Evolutionary conservation across 2,797 vertebrate species (phyloP), one percentile per base, ranked within the genome.

Genomic region (Sebastes matsubarae): DNA sequence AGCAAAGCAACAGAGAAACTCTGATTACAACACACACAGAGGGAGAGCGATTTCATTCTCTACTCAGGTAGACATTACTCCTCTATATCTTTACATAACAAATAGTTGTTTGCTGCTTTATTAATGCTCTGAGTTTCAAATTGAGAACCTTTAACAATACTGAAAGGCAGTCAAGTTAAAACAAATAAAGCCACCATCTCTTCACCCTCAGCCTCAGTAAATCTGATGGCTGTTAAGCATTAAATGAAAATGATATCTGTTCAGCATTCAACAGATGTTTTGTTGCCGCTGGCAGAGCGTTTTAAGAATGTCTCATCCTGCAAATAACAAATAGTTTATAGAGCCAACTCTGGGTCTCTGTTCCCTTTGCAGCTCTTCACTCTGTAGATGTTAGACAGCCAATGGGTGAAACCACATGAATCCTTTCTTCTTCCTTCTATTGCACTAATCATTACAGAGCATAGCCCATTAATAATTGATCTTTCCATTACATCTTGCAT

Each of bases 391-490:
- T 38, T 18, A 27, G 4, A 66, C 22, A 59, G 68, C 42, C 50
- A 18, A 50, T 18, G 38, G 32, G 30, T 11, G 36, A 72, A 36
- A 60, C 52, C 64, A 8, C n/a, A n/a, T 22, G n/a, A 14, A 64
- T 72, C 10, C 20, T 63, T 59, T 61, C 20, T 29, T 69, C 20
- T 74, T 29, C 36, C 10, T 30, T 52, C 12, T 27, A 7, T 52
- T 27, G 54, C 65, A 60, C 12, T 38, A 36, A 25, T 71, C 65
- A 38, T 30, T 25, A 64, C 55, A 32, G 14, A 46, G 18, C 4
- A 24, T 14, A 12, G 38, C 5, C 18, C 67, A 79, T 66, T 73
- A 77, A 84, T 77, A 58, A 85, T 76, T 29, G n/a, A 82, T 79
- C 58, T 70, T 18, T 65, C 10, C 14, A 72, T 78, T 64, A 71